Evolutionary conservation across 2,113 vertebrate species (phyloP), one percentile per base, ranked within the genome.

Genomic region (Procapra przewalskii): DNA sequence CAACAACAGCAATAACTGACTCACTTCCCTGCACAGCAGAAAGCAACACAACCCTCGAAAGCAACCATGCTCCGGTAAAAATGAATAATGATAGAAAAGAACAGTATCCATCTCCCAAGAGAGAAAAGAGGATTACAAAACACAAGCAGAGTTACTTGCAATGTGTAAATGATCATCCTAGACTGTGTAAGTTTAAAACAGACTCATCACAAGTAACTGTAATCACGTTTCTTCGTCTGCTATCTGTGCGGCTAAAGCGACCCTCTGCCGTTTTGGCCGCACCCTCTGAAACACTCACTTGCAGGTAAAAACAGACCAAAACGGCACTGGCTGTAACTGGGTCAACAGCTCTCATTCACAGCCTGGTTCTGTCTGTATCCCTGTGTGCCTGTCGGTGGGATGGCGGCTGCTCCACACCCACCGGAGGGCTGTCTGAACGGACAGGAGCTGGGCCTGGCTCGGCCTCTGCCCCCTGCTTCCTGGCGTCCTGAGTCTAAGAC

Each of bases 361-460:
- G 9, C 11, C 40, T 9, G 7, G 19, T 29, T 31, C n/a, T 13
- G 13, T 31, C 80, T 2, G 12, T 27, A 3, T 7, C 27, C 45
- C 15, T 2, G 52, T 8, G 33, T 50, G 57, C 59, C 31, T 27
- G 3, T 11, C 48, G 17, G 77, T 25, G 67, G 40, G 7, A 31
- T 17, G 14, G 31, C 11, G 7, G 19, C 54, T 12, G 8, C 3
- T 3, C 13, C 33, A 45, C 2, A 10, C 12, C 40, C 23, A 9
- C 10, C 3, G 2, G 17, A 45, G 54, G 36, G 21, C 13, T 6
- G 17, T 36, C 91, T 60, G 36, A 40, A 23, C 0, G 15, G 71
- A 77, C 45, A 14, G 52, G 19, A 23, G 31, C 21, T 9, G 43
- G 16, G 25, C 57, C n/a, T 2, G 15, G 10, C 33, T 3, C 2